Conservation (phyloP, 2,888 invertebrate genomes). For the Standfussiana lucernea region DNA sequence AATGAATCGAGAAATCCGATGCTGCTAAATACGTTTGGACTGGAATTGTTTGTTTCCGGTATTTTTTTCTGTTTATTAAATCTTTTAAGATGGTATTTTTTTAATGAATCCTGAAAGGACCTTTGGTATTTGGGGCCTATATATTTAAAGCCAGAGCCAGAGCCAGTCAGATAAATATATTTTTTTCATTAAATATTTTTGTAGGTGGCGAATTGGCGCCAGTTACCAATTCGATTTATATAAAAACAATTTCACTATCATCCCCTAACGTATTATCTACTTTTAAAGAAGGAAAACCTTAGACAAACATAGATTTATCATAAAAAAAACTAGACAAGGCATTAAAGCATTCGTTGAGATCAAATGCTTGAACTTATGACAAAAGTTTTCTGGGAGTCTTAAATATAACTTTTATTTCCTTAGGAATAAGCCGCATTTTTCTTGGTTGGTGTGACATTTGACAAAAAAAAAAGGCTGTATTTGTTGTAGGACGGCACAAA, state of each 20-base stretch:
- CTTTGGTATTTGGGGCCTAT: neutral
- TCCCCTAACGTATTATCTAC: neutral
- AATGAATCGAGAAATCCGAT: conserved; percentile 45
- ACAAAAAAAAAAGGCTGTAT: neutral
- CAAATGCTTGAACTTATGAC: conserved; percentile 1
- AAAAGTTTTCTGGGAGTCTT: neutral
- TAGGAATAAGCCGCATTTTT: neutral
- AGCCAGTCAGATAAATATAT: neutral
- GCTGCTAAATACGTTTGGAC: conserved; percentile 20
- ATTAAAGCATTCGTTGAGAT: neutral
- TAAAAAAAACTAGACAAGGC: neutral
- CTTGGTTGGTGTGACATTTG: neutral
- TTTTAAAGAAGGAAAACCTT: neutral
- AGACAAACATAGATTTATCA: neutral
- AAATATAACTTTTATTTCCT: neutral
- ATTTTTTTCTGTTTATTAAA: neutral
- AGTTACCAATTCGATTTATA: neutral
- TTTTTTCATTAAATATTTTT: neutral
- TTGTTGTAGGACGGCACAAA: neutral
- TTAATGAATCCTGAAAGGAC: conserved; percentile 5
- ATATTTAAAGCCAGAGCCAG: neutral
- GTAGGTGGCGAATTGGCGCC: neutral
- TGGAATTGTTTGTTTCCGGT: conserved; percentile 16
- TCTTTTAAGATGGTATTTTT: neutral
- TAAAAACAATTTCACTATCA: neutral